These are phyloP conservation scores for Drosophila busckii DNA, from an alignment of 1,140 invertebrate species.

Conservation along the genomic window DNA sequence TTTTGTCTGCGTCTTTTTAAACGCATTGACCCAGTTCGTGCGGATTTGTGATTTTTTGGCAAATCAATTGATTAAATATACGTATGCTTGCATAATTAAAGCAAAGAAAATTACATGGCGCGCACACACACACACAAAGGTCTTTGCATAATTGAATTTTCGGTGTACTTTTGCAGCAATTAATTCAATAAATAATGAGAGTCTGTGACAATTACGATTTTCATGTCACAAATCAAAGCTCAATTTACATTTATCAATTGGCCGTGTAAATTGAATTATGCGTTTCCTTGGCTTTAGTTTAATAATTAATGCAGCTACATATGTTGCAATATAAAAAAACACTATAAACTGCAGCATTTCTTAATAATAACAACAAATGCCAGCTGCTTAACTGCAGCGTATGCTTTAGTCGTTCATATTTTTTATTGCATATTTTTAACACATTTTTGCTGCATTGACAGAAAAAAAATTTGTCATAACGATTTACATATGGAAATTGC, in stretches of 20 bases:
- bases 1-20: constrained; percentile 52
- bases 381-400: no score
- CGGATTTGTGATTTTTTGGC: constrained; percentile 37
- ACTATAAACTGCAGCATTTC: constrained; percentile 47
- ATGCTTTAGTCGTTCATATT: no score
- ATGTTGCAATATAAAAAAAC: constrained; percentile 32
- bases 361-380: no score
- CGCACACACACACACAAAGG: no score
- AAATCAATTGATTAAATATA: background rate
- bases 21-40: constrained; percentile 61
- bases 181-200: constrained; percentile 23
- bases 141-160: no score
- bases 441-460: constrained; percentile 55
- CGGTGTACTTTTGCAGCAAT: constrained; percentile 11
- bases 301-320: constrained; percentile 11
- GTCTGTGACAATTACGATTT: constrained; percentile 14
- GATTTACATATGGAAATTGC: constrained; percentile 35
- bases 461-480: constrained; percentile 37
- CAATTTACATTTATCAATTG: constrained; percentile 21
- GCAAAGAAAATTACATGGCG: no score
- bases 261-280: constrained; percentile 31
- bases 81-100: no score
- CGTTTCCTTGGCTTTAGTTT: constrained; percentile 9
- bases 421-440: constrained; percentile 25
- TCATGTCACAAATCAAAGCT: constrained; percentile 30